Evolutionary conservation across 2,888 invertebrate genomes (phyloP), one percentile per base, ranked within the genome.

Genomic region (Erynnis tages): DNA sequence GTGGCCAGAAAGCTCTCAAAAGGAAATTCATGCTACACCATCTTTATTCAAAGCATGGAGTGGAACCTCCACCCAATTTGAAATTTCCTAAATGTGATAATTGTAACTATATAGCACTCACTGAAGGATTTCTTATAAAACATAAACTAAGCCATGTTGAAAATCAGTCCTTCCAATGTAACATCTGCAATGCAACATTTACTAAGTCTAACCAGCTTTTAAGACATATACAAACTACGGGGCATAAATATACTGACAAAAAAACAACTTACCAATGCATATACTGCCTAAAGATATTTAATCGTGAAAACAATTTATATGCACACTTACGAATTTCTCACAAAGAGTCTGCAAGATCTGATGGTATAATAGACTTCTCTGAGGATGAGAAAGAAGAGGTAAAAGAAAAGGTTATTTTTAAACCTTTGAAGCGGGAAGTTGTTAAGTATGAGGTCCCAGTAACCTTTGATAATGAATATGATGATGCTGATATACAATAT

Each of bases 1-100:
- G 97, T 80, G 97, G 96, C 0, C 93, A 94, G 69, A 93, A 93
- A 66, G 94, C 95, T 14, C 84, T 87, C 1, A 95, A 94, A 66
- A 91, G 94, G 59, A 94, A 94, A 62, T 91, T 94, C 57, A 86
- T 96, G 54, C 84, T 94, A 66, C 94, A 95, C 73, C 97, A 97
- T 74, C 82, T 95, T 73, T 94, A 94, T 63, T 92, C 93, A 0
- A 95, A 95, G 67, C 97, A 97, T 82, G 93, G 93, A 54, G 90
- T 96, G 25, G 91, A 92, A 8, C 94, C 95, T 4, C 93, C 95
- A 1, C 82, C 92, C 91, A 91, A 44, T 93, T 93, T 72, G 88
- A 90, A 8, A 50, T 96, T 96, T 71, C 96, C 96, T 0, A 94
- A 94, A 73, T 97, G 97, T 74, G 91, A 92, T 54, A 82, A 91